phyloP scores from a whole-genome alignment of 2,888 invertebrate genomes.

The Acheta domesticus region DNA sequence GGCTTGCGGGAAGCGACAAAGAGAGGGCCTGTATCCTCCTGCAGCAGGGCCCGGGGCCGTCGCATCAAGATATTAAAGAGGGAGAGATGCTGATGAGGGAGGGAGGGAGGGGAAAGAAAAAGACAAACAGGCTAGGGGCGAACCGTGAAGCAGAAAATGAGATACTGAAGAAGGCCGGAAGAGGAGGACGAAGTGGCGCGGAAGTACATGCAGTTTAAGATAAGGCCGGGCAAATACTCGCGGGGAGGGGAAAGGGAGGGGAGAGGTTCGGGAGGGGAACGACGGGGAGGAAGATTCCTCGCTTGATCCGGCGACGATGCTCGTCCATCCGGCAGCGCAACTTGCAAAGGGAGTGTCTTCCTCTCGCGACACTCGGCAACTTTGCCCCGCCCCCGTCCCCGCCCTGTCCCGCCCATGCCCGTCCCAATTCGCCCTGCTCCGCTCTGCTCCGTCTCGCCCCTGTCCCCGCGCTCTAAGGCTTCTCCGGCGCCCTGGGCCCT shows the following conservation, averaged over 20 bases:
- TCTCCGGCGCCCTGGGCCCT: too few relatives aligned
- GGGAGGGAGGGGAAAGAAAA: background rate
- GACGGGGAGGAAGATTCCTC: background rate
- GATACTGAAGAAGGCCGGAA: conserved; percentile 18
- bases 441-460: too few relatives aligned
- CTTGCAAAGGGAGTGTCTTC: too few relatives aligned
- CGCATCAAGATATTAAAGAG: conserved; percentile 18
- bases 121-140: background rate
- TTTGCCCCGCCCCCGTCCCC: too few relatives aligned
- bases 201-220: conserved; percentile 9
- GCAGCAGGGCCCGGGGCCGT: background rate
- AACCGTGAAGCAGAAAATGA: conserved; percentile 10
- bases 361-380: too few relatives aligned
- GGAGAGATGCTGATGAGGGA: conserved; percentile 18
- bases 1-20: conserved; percentile 18
- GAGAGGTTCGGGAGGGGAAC: background rate
- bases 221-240: background rate
- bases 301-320: background rate
- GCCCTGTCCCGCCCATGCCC: too few relatives aligned
- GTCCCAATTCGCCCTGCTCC: too few relatives aligned
- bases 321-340: too few relatives aligned
- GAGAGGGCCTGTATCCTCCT: background rate
- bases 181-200: background rate
- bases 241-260: background rate
- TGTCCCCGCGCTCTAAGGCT: too few relatives aligned